Base-by-base conservation (phyloP, 1,140 invertebrate species). In the Thaumatotibia leucotreta region DNA sequence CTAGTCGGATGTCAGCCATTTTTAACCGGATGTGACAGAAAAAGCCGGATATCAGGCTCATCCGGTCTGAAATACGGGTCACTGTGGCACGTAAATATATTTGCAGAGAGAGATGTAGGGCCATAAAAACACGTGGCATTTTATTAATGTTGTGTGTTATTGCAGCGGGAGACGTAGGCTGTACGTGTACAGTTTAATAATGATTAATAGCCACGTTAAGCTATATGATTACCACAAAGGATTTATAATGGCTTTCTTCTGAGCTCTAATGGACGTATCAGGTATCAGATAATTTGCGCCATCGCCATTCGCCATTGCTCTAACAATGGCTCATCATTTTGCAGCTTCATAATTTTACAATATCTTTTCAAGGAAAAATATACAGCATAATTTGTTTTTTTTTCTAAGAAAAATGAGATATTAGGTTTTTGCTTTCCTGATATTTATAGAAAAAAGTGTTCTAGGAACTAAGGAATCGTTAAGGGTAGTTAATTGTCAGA, bases 11-110 rank as follows among this genome's bases (percentile, higher is more conserved):
- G 10, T 14, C 23, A 24, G 23, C 52, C 52, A 29, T 58, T 58
- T 45, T 58, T 58, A 27, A 58, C 23, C 52, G 52, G 52, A 58
- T 27, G 52, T 4, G 24, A 58, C 52, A 27, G 24, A 27, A 29
- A 58, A 29, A n/a, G 52, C 52, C 52, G 52, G 52, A 58, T 58
- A 58, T 58, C 52, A 58, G 52, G 23, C 52, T 58, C 29, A 58
- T 29, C 52, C 52, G 52, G 52, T 4, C 52, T 24, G 6, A 27
- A 24, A 58, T 27, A 29, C 52, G 52, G 23, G 52, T 58, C 52
- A 58, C 52, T 58, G n/a, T 4, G 14, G 33, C 5, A 35, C n/a
- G 35, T 35, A 39, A 39, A 39, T 39, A 45, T n/a, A 17, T 45
- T 45, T 20, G 35, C 35, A 17, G 14, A 45, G 33, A 35, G 17